A percentile compares a stretch with the other conserved stretches of the same genome.
These are phyloP conservation scores for Mormyrops boulengeri DNA, from an alignment of 2,797 vertebrate genomes.

Conservation along the genomic window DNA sequence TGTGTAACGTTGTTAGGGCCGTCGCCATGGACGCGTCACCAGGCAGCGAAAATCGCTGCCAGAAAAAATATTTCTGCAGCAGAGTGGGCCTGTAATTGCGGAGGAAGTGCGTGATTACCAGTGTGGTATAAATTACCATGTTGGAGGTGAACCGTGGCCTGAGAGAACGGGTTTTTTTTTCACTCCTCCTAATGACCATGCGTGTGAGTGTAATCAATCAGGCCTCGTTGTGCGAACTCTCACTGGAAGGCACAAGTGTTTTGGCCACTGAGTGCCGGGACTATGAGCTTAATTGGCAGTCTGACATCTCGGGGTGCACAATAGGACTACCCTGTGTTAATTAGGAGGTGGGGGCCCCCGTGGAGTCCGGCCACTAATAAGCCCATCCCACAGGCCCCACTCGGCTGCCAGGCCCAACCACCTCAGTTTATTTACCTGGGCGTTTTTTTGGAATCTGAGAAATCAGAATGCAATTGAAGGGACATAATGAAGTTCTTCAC, in stretches of 20 bases:
- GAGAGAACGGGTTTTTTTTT: not conserved
- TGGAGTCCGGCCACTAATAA: slow-evolving; percentile 3
- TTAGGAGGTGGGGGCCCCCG: not conserved
- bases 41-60: slow-evolving; percentile 36
- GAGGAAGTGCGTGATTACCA: slow-evolving; percentile 36
- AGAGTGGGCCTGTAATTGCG: slow-evolving; percentile 38
- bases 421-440: not conserved
- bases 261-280: slow-evolving; percentile 11
- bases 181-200: slow-evolving; percentile 15
- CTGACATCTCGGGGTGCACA: not conserved
- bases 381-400: not conserved
- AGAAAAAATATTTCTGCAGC: slow-evolving; percentile 42
- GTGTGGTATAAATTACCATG: slow-evolving; percentile 13
- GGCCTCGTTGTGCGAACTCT: slow-evolving; percentile 16
- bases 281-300: slow-evolving; percentile 17
- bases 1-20: slow-evolving; percentile 43
- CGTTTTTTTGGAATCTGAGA: not conserved
- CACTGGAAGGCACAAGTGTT: not conserved
- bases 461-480: not conserved
- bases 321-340: slow-evolving; percentile 4
- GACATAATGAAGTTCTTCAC: not conserved
- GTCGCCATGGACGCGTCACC: slow-evolving; percentile 47
- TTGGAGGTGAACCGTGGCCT: slow-evolving; percentile 12
- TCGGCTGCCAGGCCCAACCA: not conserved
- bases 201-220: slow-evolving; percentile 23